Base-by-base conservation (phyloP, 2,797 vertebrate species). In the Mormyrus hasselquistii region DNA sequence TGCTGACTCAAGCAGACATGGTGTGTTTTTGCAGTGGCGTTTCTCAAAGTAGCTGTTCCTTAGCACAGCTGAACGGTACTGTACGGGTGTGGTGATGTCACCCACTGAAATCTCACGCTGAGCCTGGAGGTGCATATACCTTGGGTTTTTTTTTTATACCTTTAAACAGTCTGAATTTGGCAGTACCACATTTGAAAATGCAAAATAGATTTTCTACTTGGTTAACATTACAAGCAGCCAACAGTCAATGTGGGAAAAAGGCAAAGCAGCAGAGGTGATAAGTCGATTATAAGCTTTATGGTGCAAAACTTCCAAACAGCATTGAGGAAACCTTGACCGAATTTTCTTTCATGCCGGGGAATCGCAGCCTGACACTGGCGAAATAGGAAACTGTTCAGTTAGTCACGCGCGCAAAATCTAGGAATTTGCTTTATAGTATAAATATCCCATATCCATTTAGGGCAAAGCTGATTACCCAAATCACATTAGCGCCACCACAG, bases 21-120 rank as follows among this genome's bases (percentile, higher is more conserved):
- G 85, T 89, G 55, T 85, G 89, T 90, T 92, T 91, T 92, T 93
- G 91, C 76, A 53, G 87, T 89, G 88, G 55, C 41, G 84, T 92
- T 59, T 91, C 90, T 91, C 91, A 89, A 49, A 22, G 83, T 41
- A 41, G 50, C 50, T 52, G 65, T 29, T 86, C 84, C 25, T 69
- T 86, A 47, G 44, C 34, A 7, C 52, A 16, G 49, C 47, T 87
- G 7, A n/a, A n/a, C 19, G 29, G 38, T 44, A 41, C 29, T 59
- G 82, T 44, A 38, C 47, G 22, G 57, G 57, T 44, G 34, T 47
- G 41, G 57, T 62, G 41, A 62, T 65, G 57, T 69, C 34, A 69
- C 47, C n/a, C 3, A 29, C n/a, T 19, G 55, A 65, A 6, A 22
- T 89, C 52, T 34, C 47, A 5, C 2, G 9, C 85, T 19, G 25